phyloP scores from a whole-genome alignment of 2,888 invertebrate species.

The Muscina levida region DNA sequence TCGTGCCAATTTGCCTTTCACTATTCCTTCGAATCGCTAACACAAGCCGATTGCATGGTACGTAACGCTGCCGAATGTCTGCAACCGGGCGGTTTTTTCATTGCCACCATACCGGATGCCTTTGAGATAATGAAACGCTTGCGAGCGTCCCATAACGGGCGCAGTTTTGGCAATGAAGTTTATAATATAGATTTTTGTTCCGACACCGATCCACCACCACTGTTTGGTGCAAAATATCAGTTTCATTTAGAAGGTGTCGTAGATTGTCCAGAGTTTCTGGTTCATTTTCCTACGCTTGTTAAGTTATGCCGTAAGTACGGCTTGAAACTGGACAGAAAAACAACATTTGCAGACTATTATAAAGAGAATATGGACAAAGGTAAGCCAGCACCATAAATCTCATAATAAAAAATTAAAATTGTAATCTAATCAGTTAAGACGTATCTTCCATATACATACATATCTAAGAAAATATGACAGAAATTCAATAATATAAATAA shows the following conservation, averaged over 20 bases:
- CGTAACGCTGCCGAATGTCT: slow-evolving; percentile 95
- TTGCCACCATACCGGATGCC: slow-evolving; percentile 97
- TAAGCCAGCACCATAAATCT: too few relatives aligned
- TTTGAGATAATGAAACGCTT: slow-evolving; percentile 91
- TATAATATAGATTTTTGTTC: slow-evolving; percentile 87
- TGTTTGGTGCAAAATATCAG: slow-evolving; percentile 98
- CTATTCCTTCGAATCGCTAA: slow-evolving; percentile 94
- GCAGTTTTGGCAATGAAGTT: slow-evolving; percentile 89
- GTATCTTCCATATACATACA: too few relatives aligned
- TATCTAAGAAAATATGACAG: too few relatives aligned
- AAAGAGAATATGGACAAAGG: slow-evolving; percentile 73
- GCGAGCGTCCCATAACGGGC: slow-evolving; percentile 81
- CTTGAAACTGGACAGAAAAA: slow-evolving; percentile 85
- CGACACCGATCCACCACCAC: slow-evolving; percentile 85
- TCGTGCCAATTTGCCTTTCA: slow-evolving; percentile 99
- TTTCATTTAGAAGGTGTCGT: slow-evolving; percentile 98
- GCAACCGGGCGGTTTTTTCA: slow-evolving; percentile 94
- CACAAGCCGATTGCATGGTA: slow-evolving; percentile 95
- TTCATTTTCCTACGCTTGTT: slow-evolving; percentile 92
- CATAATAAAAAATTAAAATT: too few relatives aligned
- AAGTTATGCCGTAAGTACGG: slow-evolving; percentile 88
- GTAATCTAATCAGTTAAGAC: too few relatives aligned
- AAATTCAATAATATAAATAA: too few relatives aligned
- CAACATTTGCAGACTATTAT: slow-evolving; percentile 90
- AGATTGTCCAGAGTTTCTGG: slow-evolving; percentile 98